Conservation (phyloP, 2,888 invertebrate species). For the Hydroisotoma schaefferi region DNA sequence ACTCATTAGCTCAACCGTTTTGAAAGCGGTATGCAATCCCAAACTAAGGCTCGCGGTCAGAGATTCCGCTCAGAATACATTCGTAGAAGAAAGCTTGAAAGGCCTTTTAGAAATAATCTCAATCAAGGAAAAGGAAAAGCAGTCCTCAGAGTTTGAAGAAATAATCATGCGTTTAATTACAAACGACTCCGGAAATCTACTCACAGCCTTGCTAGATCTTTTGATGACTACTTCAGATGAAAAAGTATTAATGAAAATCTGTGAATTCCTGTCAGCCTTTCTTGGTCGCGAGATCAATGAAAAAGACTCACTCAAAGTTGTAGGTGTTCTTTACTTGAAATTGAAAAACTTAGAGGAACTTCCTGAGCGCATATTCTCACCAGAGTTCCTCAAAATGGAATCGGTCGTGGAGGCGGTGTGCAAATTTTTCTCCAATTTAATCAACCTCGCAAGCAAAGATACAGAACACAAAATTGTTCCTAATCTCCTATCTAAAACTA, state of each 20-base stretch:
- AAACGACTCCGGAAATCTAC: constrained; percentile 36
- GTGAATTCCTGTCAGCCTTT: constrained; percentile 35
- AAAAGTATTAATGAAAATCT: constrained; percentile 39
- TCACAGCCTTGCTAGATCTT: constrained; percentile 34
- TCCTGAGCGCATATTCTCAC: constrained; percentile 36
- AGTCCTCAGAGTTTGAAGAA: constrained; percentile 31
- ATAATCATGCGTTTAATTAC: constrained; percentile 25
- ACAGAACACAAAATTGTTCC: constrained; percentile 17
- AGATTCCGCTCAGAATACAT: constrained; percentile 33
- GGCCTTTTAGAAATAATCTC: constrained; percentile 25
- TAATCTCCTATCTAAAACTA: constrained; percentile 22
- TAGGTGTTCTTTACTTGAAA: constrained; percentile 25
- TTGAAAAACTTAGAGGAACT: constrained; percentile 35
- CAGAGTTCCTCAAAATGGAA: constrained; percentile 39
- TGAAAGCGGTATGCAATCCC: constrained; percentile 35
- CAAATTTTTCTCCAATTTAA: constrained; percentile 39
- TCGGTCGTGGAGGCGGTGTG: constrained; percentile 42
- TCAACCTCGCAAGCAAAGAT: constrained; percentile 13
- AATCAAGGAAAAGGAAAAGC: constrained; percentile 26
- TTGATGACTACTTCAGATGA: constrained; percentile 39
- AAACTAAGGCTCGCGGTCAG: constrained; percentile 36
- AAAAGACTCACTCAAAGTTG: constrained; percentile 31
- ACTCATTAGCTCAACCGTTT: constrained; percentile 28
- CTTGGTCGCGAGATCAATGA: constrained; percentile 30
- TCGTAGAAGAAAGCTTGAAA: constrained; percentile 34